Conservation (phyloP, 1,140 invertebrate species). For the Andrena cerasifolii region DNA sequence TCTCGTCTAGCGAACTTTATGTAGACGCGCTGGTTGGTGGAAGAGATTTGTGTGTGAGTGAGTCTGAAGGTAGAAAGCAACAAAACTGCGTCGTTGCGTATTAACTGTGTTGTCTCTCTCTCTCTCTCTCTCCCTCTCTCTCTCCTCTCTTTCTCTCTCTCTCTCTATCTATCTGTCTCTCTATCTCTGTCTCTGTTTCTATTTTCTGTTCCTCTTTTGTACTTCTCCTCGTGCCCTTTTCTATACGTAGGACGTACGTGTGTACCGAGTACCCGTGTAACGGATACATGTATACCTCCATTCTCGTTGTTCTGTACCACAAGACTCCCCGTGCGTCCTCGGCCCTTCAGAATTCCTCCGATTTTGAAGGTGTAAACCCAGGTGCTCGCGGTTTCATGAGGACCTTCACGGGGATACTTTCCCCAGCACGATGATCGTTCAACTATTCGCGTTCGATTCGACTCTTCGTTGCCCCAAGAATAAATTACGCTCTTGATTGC, state of each 20-base stretch:
- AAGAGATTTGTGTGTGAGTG: slow-evolving; percentile 82
- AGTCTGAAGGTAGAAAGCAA: slow-evolving; percentile 81
- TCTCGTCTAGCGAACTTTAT: slow-evolving; percentile 87
- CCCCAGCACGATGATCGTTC: no score
- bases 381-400: slow-evolving; percentile 47
- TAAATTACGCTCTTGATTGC: no score
- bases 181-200: slow-evolving; percentile 55
- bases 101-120: slow-evolving; percentile 64
- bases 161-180: no score
- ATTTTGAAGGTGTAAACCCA: slow-evolving; percentile 7
- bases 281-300: slow-evolving; percentile 13
- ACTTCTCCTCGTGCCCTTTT: slow-evolving; percentile 13
- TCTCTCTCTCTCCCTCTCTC: slow-evolving; percentile 52
- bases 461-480: no score
- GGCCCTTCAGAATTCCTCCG: not conserved
- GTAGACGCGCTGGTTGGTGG: slow-evolving; percentile 85
- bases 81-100: slow-evolving; percentile 73
- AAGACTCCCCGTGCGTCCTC: not conserved
- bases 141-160: not conserved
- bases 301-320: slow-evolving; percentile 48
- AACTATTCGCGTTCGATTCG: no score
- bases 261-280: slow-evolving; percentile 1
- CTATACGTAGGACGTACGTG: slow-evolving; percentile 51
- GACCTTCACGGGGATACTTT: not conserved
- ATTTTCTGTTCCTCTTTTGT: slow-evolving; percentile 8